Conservation (phyloP, 1,140 invertebrate genomes). For the Batillaria attramentaria region DNA sequence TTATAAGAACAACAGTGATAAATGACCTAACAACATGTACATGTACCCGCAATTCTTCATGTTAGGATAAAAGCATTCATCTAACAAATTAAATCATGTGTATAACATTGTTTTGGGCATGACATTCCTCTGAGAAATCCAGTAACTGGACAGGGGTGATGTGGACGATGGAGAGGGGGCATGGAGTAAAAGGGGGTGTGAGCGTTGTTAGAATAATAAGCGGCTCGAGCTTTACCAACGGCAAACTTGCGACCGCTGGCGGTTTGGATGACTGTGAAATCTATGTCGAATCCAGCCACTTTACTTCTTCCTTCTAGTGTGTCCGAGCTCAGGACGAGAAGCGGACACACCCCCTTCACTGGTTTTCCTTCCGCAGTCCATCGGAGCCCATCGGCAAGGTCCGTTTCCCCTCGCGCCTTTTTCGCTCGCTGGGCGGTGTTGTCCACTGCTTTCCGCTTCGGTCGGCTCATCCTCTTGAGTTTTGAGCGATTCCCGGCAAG, state of each 20-base stretch:
- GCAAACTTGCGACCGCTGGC: slow-evolving; percentile 67
- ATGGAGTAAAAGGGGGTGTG: background rate
- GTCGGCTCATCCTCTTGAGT: slow-evolving; percentile 16
- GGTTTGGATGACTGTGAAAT: slow-evolving; percentile 68
- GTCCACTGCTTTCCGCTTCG: slow-evolving; percentile 54
- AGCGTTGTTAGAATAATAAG: background rate
- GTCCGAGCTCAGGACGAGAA: slow-evolving; percentile 52
- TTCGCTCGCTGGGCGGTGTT: slow-evolving; percentile 48
- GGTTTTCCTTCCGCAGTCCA: slow-evolving; percentile 53
- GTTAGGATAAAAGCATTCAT: background rate
- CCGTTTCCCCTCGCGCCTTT: slow-evolving; percentile 56
- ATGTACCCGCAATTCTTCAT: no score
- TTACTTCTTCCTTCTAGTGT: slow-evolving; percentile 51
- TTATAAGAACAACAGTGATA: no score
- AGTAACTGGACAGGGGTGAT: background rate
- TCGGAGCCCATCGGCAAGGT: slow-evolving; percentile 46
- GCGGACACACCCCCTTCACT: slow-evolving; percentile 46
- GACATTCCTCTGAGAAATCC: background rate
- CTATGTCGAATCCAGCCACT: slow-evolving; percentile 65
- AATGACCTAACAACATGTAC: no score
- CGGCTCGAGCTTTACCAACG: slow-evolving; percentile 45
- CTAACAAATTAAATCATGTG: background rate
- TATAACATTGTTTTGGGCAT: background rate
- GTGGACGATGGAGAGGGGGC: background rate
- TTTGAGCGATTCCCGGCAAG: no score